Percentiles rank a stretch among this genome's conserved stretches.
These are phyloP conservation scores for Sebastes goodei DNA, from an alignment of 2,797 vertebrate species.

Conservation along the genomic window DNA sequence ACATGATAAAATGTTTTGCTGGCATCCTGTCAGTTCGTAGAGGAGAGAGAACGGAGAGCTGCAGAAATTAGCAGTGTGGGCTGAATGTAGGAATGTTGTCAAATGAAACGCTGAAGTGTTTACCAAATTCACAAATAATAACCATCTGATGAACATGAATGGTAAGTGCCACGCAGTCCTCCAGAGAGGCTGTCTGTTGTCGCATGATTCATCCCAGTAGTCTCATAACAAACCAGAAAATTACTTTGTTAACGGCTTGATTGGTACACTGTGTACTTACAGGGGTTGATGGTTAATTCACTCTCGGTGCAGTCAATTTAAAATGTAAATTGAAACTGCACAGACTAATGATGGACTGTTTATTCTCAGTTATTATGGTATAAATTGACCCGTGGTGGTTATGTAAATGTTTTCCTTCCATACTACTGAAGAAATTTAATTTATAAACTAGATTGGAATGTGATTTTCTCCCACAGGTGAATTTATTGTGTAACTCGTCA, in stretches of 20 bases:
- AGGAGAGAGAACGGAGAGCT: not conserved
- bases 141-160: conserved; percentile 32
- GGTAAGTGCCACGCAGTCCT: not conserved
- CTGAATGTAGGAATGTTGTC: conserved; percentile 20
- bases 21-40: conserved; percentile 13
- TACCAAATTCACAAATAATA: conserved; percentile 45
- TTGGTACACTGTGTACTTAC: conserved; percentile 19
- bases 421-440: not conserved
- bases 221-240: conserved; percentile 33
- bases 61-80: not conserved
- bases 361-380: not conserved
- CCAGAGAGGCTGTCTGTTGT: conserved; percentile 24
- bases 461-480: not conserved
- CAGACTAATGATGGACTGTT: conserved; percentile 3
- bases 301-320: conserved; percentile 15
- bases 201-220: conserved; percentile 27
- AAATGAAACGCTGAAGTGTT: conserved; percentile 47
- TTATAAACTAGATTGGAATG: not conserved
- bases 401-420: not conserved
- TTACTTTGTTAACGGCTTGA: conserved; percentile 23
- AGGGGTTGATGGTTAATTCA: conserved; percentile 15
- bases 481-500: not conserved
- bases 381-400: not conserved
- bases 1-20: conserved; percentile 15
- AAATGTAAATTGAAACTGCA: conserved; percentile 23